phyloP scores from a whole-genome alignment of 23 tunicate genomes.

The Halocynthia roretzi region DNA sequence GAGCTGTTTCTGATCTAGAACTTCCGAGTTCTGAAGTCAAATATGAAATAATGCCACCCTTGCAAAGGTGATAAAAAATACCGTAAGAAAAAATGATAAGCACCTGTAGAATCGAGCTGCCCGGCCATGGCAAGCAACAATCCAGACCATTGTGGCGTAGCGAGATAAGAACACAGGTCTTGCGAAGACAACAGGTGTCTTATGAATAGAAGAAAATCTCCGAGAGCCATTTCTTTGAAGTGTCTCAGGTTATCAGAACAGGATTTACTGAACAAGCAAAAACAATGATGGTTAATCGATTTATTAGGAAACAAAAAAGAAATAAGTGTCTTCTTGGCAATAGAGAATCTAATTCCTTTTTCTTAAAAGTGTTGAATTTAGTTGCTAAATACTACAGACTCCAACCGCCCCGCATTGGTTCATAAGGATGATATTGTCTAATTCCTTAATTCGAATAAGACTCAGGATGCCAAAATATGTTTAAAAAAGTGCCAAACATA shows the following conservation, averaged over 20 bases:
- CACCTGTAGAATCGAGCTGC: constrained; percentile 49
- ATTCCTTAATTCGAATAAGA: no score
- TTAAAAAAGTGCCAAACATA: no score
- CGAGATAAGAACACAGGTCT: constrained; percentile 40
- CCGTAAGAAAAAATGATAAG: not conserved
- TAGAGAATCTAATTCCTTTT: no score
- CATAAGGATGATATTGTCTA: no score
- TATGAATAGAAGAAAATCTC: constrained; percentile 71
- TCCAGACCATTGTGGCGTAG: constrained; percentile 58
- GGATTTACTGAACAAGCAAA: not conserved
- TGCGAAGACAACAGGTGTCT: constrained; percentile 60
- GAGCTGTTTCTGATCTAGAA: no score
- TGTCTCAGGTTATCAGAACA: constrained; percentile 15
- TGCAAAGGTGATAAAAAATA: not conserved
- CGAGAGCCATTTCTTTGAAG: constrained; percentile 52
- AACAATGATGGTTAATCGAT: not conserved
- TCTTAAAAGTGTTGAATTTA: no score
- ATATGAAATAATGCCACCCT: not conserved
- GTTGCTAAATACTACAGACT: no score
- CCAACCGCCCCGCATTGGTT: no score
- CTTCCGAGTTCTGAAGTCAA: not conserved
- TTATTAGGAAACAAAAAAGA: not conserved
- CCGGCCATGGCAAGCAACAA: constrained; percentile 60
- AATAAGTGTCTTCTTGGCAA: no score
- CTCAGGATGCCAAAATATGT: no score